Percentiles rank a stretch among this genome's conserved stretches.
Evolutionary conservation across 2,888 invertebrate genomes (phyloP).

Genomic region (Temnothorax ravouxi): DNA sequence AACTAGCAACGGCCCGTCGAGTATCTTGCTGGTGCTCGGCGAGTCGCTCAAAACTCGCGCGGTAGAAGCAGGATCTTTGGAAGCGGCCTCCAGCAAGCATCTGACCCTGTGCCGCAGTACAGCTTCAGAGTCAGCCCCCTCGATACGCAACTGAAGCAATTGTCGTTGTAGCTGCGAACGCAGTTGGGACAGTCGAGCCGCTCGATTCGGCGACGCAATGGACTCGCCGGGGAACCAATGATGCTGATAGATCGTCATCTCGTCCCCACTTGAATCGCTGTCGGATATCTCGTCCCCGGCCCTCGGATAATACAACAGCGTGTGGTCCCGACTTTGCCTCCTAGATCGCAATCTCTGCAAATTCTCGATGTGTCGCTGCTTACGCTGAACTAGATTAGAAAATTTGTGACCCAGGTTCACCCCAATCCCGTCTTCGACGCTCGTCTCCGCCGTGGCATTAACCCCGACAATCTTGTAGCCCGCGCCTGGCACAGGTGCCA

Average conservation of each 20-base stretch:
- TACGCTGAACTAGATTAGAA: conserved; percentile 70
- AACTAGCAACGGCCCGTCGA: conserved; percentile 80
- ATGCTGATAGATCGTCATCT: conserved; percentile 84
- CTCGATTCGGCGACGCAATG: conserved; percentile 78
- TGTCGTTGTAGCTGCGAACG: conserved; percentile 86
- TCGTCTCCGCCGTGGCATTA: conserved; percentile 60
- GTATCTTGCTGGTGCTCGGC: conserved; percentile 72
- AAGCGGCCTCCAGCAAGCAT: conserved; percentile 78
- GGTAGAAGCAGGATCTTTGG: conserved; percentile 80
- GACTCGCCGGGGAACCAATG: conserved; percentile 85
- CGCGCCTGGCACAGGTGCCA: conserved; percentile 68
- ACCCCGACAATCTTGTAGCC: conserved; percentile 65
- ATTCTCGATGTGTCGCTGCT: conserved; percentile 75
- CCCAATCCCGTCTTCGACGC: conserved; percentile 52
- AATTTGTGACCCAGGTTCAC: conserved; percentile 76
- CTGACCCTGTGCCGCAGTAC: conserved; percentile 79
- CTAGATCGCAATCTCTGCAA: conserved; percentile 76
- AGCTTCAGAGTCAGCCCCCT: conserved; percentile 81
- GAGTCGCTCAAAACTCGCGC: conserved; percentile 74
- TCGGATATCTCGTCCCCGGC: conserved; percentile 86
- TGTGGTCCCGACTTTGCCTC: conserved; percentile 83
- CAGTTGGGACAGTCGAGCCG: conserved; percentile 83
- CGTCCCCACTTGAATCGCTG: conserved; percentile 86
- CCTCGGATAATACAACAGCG: conserved; percentile 83
- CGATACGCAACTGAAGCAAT: conserved; percentile 86